phyloP scores from a whole-genome alignment of 2,113 vertebrate species.

The Paratilapia polleni region DNA sequence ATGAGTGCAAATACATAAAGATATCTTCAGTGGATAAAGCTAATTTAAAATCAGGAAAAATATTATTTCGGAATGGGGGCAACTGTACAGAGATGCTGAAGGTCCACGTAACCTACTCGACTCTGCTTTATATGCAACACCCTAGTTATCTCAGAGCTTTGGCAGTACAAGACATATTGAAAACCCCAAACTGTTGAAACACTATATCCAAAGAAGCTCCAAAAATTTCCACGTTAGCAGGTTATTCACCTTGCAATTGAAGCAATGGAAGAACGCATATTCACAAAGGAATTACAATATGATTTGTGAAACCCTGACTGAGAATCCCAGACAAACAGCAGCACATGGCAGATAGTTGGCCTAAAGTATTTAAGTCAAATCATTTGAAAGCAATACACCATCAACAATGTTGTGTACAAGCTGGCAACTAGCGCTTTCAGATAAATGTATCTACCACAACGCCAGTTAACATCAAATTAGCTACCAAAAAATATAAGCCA shows the following conservation, averaged over 20 bases:
- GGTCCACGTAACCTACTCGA: background rate
- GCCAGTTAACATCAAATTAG: conserved; percentile 7
- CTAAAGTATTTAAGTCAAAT: background rate
- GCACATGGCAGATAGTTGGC: background rate
- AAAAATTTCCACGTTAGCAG: conserved; percentile 15
- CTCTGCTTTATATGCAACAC: conserved; percentile 12
- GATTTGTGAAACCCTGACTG: background rate
- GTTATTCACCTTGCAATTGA: conserved; percentile 16
- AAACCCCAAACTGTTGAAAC: conserved; percentile 1
- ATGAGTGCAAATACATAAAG: background rate
- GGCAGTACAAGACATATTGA: conserved; percentile 19
- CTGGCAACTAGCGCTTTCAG: background rate
- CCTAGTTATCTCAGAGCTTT: conserved; percentile 19
- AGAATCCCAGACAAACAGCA: conserved; percentile 14
- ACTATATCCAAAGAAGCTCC: conserved; percentile 25
- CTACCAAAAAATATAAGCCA: background rate
- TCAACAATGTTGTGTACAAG: background rate
- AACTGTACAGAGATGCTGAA: conserved; percentile 35
- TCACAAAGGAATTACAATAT: conserved; percentile 22
- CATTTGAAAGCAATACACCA: conserved; percentile 3
- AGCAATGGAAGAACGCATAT: conserved; percentile 16
- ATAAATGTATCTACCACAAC: background rate
- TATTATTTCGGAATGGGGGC: conserved; percentile 43
- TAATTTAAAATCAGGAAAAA: conserved; percentile 18
- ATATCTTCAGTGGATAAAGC: background rate